These are phyloP conservation scores for Cryptocephalus moraei DNA, from an alignment of 2,888 invertebrate species.

Conservation along the genomic window DNA sequence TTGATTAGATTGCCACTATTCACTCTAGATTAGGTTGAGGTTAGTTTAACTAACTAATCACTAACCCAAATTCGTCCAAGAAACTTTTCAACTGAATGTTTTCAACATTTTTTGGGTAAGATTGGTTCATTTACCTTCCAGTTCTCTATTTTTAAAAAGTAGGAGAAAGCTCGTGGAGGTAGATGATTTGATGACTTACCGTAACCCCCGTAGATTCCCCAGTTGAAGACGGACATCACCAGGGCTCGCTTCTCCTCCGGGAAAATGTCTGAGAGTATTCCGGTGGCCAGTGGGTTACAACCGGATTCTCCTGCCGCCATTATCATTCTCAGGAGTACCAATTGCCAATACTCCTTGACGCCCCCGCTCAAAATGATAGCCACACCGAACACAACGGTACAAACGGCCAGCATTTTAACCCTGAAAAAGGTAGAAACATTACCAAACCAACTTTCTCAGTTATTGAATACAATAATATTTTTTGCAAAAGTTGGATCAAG, in stretches of 20 bases:
- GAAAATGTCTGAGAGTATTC: conserved; percentile 72
- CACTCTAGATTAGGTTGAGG: too few relatives aligned
- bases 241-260: conserved; percentile 72
- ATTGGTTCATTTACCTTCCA: too few relatives aligned
- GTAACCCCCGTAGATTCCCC: conserved; percentile 92
- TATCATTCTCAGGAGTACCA: conserved; percentile 53
- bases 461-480: too few relatives aligned
- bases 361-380: conserved; percentile 80
- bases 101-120: too few relatives aligned
- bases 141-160: too few relatives aligned
- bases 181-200: conserved; percentile 38
- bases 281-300: conserved; percentile 79
- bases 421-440: conserved; percentile 29
- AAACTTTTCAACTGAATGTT: too few relatives aligned
- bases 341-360: conserved; percentile 82
- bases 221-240: conserved; percentile 88
- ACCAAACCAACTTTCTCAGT: too few relatives aligned
- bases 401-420: conserved; percentile 62
- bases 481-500: too few relatives aligned
- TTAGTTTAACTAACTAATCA: too few relatives aligned
- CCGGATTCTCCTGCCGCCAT: conserved; percentile 58
- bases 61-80: too few relatives aligned
- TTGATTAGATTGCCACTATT: too few relatives aligned
- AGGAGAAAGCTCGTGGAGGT: background rate
- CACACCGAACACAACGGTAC: conserved; percentile 69